Conservation (phyloP, 2,797 vertebrate genomes). For the Mallotus villosus region DNA sequence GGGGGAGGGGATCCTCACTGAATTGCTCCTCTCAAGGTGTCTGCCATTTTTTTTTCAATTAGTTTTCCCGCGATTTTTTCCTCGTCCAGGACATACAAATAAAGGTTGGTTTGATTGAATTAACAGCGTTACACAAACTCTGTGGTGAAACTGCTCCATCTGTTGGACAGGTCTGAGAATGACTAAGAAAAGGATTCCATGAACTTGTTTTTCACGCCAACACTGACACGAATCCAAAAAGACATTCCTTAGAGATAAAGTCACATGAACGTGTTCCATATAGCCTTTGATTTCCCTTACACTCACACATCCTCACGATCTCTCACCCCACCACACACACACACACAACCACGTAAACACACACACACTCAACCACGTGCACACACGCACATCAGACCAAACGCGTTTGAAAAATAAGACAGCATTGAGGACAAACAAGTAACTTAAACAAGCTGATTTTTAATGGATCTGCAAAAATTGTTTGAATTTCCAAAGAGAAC, state of each 20-base stretch:
- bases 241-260: background rate
- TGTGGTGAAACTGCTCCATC: background rate
- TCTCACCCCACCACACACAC: no score
- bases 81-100: no score
- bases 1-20: no score
- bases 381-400: background rate
- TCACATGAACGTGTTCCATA: background rate
- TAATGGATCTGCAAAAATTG: conserved; percentile 84
- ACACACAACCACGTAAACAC: no score
- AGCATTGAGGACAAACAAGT: conserved; percentile 64
- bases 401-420: conserved; percentile 13
- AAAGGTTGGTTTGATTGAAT: no score
- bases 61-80: no score
- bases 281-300: background rate
- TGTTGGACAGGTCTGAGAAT: background rate
- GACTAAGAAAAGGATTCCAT: no score
- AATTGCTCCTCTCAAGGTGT: no score
- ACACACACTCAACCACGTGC: background rate
- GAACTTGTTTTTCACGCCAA: no score
- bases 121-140: background rate
- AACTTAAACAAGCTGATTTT: conserved; percentile 84
- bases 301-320: background rate
- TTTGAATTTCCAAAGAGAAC: conserved; percentile 83
- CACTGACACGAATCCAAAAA: background rate
- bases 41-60: no score